Percentiles rank a stretch among this genome's conserved stretches.
phyloP scores from a whole-genome alignment of 2,888 invertebrate species.

The Tethea ocularis region DNA sequence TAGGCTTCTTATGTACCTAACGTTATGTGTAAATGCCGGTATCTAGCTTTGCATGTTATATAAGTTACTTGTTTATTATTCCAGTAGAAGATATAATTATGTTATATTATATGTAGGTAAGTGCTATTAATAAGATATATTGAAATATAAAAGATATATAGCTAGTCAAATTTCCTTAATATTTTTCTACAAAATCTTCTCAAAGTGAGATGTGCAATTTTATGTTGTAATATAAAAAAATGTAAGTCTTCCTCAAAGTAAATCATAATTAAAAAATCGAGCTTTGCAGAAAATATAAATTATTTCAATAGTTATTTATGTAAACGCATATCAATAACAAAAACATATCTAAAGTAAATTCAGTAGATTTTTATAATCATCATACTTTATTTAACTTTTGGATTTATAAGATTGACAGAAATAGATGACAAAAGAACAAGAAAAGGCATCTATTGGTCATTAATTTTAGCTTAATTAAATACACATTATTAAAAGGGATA shows the following conservation, averaged over 20 bases:
- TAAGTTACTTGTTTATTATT: conserved; percentile 27
- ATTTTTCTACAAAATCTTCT: conserved; percentile 73
- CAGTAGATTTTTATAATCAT: background rate
- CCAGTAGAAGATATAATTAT: conserved; percentile 17
- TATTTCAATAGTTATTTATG: conserved; percentile 13
- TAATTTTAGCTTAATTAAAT: too few species aligned
- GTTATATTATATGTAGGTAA: conserved; percentile 38
- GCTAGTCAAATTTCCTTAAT: conserved; percentile 70
- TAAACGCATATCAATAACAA: conserved; percentile 21
- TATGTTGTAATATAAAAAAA: conserved; percentile 27
- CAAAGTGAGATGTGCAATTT: conserved; percentile 60
- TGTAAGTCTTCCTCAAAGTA: conserved; percentile 2
- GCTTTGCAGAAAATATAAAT: background rate
- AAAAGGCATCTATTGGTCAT: too few species aligned
- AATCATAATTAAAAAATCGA: background rate
- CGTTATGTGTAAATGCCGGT: background rate
- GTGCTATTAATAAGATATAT: conserved; percentile 51
- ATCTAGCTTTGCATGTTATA: conserved; percentile 41
- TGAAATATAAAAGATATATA: conserved; percentile 45
- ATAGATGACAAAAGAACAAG: too few species aligned
- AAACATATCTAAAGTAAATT: conserved; percentile 17
- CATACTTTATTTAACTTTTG: too few species aligned
- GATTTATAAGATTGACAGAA: too few species aligned
- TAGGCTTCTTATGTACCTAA: background rate
- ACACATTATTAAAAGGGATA: too few species aligned